Evolutionary conservation across 2,797 vertebrate species (phyloP), one percentile per base, ranked within the genome.

Genomic region (Eutrigla gurnardus): DNA sequence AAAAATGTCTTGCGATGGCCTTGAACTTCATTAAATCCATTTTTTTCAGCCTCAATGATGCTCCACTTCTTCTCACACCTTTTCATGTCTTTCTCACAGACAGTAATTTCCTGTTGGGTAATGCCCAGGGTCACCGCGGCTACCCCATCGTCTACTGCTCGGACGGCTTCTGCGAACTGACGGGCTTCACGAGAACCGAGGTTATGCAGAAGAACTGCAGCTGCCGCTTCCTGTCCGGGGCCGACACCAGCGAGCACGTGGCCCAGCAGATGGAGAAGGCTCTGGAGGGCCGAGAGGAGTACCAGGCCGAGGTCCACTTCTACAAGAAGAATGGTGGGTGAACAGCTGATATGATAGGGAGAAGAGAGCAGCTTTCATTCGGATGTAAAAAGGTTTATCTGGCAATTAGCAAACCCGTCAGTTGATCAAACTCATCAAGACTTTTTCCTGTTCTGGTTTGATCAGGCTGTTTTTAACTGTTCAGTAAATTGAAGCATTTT

Each of bases 141-240:
- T 99, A 97, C 91, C 98, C 98, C 78, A 97, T 99, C 0, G 98
- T 99, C 64, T 99, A 99, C 93, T 99, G 98, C 91, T 99, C 98
- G 0, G 98, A 99, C 8, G 97, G 98, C 79, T 99, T 99, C 94
- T 99, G 97, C 0, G 98, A 99, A 78, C 96, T 99, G 87, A 98
- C 98, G 0, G 97, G 98, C 86, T 99, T 97, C 46, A 94, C 94
- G 3, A 95, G 97, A 74, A 98, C 96, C 0, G 97, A 99, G 90
- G 97, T 99, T 89, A 99, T 99, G 98, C 97, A 98, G 95, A 98
- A 98, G 92, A 98, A 97, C 88, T 98, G 97, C 91, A 97, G 95
- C 91, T 99, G 97, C 86, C 95, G 90, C 59, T 99, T 99, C 91
- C 95, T 99, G 80, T 96, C 96, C 0, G 98, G 98, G 7, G 83